Percentiles rank a stretch among this genome's conserved stretches.
These are phyloP conservation scores for Fregetta grallaria DNA, from an alignment of 2,113 vertebrate species.

Conservation along the genomic window DNA sequence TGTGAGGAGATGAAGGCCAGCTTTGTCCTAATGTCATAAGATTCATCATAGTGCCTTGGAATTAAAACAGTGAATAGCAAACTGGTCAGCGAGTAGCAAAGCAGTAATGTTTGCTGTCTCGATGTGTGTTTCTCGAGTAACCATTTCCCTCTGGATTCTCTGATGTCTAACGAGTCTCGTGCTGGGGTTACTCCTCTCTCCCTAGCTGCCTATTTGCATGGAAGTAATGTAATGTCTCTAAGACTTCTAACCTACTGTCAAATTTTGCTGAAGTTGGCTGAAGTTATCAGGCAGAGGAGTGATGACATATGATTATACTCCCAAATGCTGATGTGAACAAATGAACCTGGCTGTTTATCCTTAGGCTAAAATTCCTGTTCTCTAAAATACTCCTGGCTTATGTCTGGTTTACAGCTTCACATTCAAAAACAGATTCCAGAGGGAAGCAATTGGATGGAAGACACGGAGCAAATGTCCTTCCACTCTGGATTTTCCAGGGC, in stretches of 20 bases:
- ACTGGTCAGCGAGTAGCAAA: background rate
- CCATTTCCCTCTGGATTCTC: background rate
- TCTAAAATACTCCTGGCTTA: background rate
- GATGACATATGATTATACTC: background rate
- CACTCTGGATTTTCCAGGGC: background rate
- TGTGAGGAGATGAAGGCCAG: background rate
- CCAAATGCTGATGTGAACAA: background rate
- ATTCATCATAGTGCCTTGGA: background rate
- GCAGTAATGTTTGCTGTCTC: background rate
- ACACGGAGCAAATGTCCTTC: background rate
- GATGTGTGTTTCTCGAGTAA: background rate
- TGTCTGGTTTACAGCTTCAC: background rate
- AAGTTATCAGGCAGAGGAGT: background rate
- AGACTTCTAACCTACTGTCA: background rate
- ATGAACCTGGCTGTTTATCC: background rate
- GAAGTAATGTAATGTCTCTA: background rate
- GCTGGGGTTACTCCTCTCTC: background rate
- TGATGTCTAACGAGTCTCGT: background rate
- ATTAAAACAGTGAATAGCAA: background rate
- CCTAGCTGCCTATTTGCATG: background rate
- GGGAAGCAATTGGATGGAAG: background rate
- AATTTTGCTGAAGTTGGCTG: background rate
- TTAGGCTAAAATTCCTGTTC: background rate
- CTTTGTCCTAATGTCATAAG: background rate
- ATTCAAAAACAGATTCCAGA: background rate